Percentiles rank a stretch among this genome's conserved stretches.
Evolutionary conservation across 2,113 vertebrate genomes (phyloP).

Genomic region (Rattus norvegicus): DNA sequence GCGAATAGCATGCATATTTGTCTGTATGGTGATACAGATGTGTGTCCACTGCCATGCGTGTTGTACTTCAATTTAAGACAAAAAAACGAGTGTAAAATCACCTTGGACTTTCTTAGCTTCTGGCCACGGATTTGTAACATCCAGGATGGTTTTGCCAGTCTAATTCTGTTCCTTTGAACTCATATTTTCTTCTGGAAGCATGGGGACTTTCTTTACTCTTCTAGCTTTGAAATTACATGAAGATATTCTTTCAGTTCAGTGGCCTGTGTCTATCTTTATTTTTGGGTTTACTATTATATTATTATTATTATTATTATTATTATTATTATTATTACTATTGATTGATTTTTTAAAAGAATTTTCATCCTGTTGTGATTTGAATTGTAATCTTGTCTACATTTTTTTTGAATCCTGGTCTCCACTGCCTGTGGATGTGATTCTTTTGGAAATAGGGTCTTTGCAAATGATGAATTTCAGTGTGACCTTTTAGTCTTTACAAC

Average conservation of each 20-base stretch:
- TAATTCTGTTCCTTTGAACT: slow-evolving; percentile 35
- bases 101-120: not conserved
- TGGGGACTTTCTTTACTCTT: not conserved
- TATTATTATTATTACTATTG: not conserved
- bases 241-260: not conserved
- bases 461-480: not conserved
- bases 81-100: not conserved
- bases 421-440: not conserved
- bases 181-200: not conserved
- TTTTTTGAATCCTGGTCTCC: not conserved
- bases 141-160: not conserved
- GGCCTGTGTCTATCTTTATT: not conserved
- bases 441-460: not conserved
- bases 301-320: not conserved
- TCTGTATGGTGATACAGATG: not conserved
- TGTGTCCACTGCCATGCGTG: not conserved
- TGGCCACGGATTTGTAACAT: not conserved
- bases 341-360: slow-evolving; percentile 39
- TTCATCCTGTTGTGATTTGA: not conserved
- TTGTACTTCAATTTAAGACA: not conserved
- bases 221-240: slow-evolving; percentile 19
- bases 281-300: not conserved
- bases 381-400: not conserved
- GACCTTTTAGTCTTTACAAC: not conserved
- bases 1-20: not conserved